A percentile compares a stretch with the other conserved stretches of the same genome.
phyloP scores from a whole-genome alignment of 2,888 invertebrate species.

The Heliconius cydno region DNA sequence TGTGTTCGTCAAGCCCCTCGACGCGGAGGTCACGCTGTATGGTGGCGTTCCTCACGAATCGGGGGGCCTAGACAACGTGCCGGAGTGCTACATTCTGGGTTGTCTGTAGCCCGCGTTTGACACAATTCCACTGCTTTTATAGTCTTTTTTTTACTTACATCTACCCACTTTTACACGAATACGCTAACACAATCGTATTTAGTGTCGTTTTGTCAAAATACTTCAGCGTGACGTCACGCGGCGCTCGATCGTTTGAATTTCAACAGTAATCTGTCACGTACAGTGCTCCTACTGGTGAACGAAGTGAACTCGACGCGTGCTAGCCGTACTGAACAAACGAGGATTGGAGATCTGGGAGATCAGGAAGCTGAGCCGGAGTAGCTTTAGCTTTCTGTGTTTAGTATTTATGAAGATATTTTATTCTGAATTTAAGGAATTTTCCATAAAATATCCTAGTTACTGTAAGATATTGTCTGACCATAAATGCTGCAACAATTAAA shows the following conservation, averaged over 20 bases:
- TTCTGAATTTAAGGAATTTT: no score
- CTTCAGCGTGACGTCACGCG: not conserved
- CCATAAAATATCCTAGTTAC: no score
- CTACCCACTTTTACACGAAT: no score
- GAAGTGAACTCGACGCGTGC: not conserved
- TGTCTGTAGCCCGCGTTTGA: no score
- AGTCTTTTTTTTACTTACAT: no score
- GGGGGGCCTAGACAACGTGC: no score
- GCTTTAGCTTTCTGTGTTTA: not conserved
- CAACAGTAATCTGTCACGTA: slow-evolving; percentile 19
- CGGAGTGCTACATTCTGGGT: no score
- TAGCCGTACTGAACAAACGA: not conserved
- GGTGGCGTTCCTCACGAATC: no score
- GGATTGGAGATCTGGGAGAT: slow-evolving; percentile 18
- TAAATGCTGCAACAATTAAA: not conserved
- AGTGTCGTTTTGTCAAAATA: not conserved
- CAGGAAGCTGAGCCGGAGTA: not conserved
- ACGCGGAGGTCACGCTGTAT: no score
- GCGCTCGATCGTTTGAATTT: slow-evolving; percentile 6
- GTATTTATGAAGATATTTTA: not conserved
- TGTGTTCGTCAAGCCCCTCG: no score
- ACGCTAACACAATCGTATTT: not conserved
- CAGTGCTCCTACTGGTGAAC: not conserved
- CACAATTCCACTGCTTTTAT: no score
- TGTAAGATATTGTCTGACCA: no score